Conservation (phyloP, 2,113 vertebrate species). For the Podocnemis expansa region DNA sequence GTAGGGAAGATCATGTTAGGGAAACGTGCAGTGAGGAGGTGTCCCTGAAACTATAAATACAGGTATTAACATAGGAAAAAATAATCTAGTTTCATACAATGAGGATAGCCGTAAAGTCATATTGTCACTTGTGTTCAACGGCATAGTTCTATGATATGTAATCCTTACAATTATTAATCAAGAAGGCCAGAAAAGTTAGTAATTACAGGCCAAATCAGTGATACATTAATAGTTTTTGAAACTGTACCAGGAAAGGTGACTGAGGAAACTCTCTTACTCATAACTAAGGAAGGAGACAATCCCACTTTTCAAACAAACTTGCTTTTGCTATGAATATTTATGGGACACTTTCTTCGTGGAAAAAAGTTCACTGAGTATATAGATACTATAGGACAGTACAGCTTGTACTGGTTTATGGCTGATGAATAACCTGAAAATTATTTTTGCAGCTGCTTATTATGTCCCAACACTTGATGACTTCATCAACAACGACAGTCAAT, state of each 20-base stretch:
- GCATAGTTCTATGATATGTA: background rate
- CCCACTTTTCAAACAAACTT: background rate
- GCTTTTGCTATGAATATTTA: background rate
- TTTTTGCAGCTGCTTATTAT: background rate
- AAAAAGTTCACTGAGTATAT: background rate
- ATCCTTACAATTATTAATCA: rapidly evolving
- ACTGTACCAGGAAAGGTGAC: background rate
- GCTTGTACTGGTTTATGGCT: background rate
- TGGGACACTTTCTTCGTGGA: background rate
- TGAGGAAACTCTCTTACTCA: background rate
- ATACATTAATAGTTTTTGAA: background rate
- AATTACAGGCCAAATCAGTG: background rate
- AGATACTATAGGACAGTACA: background rate
- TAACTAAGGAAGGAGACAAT: background rate
- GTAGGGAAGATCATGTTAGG: background rate
- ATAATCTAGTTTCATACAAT: background rate
- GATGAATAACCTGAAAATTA: background rate
- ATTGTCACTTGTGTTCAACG: background rate
- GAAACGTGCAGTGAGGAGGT: background rate
- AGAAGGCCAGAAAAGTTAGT: background rate
- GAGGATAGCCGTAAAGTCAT: background rate
- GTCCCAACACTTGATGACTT: background rate
- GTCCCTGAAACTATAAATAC: background rate
- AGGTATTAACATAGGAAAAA: background rate
- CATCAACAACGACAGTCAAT: background rate